Conservation (phyloP, 2,888 invertebrate genomes). For the Chironomus tentans region DNA sequence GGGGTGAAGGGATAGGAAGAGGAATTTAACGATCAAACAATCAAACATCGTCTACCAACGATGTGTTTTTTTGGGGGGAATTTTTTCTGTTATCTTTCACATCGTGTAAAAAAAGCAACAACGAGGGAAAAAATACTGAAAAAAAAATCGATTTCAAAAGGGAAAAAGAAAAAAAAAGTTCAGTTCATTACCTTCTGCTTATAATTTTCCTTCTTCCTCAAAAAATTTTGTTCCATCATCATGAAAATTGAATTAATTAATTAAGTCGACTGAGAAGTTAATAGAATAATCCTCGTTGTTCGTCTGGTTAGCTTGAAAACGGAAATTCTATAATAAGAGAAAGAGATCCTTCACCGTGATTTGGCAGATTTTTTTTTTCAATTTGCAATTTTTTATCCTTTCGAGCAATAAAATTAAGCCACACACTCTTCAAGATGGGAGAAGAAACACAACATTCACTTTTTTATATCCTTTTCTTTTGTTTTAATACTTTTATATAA, state of each 20-base stretch:
- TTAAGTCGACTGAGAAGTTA: not conserved
- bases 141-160: slow-evolving; percentile 4
- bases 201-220: not conserved
- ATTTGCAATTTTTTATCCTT: too few species aligned
- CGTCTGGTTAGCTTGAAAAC: too few species aligned
- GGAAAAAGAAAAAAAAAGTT: not conserved
- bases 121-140: not conserved
- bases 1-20: not conserved
- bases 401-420: too few species aligned
- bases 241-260: not conserved
- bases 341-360: too few species aligned
- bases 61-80: not conserved
- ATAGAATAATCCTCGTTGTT: not conserved
- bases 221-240: not conserved
- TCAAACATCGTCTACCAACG: not conserved
- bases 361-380: too few species aligned
- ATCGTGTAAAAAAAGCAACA: not conserved
- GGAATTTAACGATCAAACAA: slow-evolving; percentile 26
- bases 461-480: too few species aligned
- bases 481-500: too few species aligned
- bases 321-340: too few species aligned
- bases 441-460: too few species aligned
- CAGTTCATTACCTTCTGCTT: slow-evolving; percentile 20
- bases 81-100: not conserved
- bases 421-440: too few species aligned